Conservation (phyloP, 1,140 invertebrate species). For the Brachionus koreanus region DNA sequence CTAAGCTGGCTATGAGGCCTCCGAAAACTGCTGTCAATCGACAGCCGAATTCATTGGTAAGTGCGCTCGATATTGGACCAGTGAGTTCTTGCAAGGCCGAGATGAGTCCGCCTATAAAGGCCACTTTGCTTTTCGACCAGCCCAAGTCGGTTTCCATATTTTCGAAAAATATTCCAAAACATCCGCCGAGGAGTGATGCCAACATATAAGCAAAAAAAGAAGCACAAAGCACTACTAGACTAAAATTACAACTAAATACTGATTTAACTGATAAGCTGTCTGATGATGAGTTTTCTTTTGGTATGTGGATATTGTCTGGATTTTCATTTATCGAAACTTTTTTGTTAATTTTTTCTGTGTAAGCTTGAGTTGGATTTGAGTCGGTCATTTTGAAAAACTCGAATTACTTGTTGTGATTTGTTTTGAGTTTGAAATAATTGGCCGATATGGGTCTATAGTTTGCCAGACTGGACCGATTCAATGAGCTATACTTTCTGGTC, state of each 20-base stretch:
- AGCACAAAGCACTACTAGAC: background rate
- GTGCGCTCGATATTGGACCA: slow-evolving; percentile 27
- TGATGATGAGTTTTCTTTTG: background rate
- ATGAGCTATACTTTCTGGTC: background rate
- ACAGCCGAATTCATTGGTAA: slow-evolving; percentile 35
- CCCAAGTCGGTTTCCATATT: slow-evolving; percentile 34
- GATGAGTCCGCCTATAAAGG: slow-evolving; percentile 21
- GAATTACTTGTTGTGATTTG: slow-evolving; percentile 25
- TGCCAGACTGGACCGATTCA: background rate
- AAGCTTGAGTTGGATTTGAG: background rate
- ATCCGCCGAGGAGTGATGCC: slow-evolving; percentile 2
- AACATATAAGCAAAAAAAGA: slow-evolving; percentile 37
- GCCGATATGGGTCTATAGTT: background rate
- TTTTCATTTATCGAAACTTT: background rate
- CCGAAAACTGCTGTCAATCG: slow-evolving; percentile 36
- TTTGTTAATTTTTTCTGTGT: background rate
- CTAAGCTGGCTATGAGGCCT: background rate
- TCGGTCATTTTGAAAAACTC: background rate
- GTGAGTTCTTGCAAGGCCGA: slow-evolving; percentile 31
- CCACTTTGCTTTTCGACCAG: slow-evolving; percentile 17
- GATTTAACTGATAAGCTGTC: background rate
- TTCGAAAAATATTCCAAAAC: slow-evolving; percentile 42
- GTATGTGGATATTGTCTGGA: background rate
- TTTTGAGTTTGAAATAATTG: slow-evolving; percentile 1
- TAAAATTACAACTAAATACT: background rate